Base-by-base conservation (phyloP, 35 echinoderm and acorn worm species). In the Ophiothrix spiculata region DNA sequence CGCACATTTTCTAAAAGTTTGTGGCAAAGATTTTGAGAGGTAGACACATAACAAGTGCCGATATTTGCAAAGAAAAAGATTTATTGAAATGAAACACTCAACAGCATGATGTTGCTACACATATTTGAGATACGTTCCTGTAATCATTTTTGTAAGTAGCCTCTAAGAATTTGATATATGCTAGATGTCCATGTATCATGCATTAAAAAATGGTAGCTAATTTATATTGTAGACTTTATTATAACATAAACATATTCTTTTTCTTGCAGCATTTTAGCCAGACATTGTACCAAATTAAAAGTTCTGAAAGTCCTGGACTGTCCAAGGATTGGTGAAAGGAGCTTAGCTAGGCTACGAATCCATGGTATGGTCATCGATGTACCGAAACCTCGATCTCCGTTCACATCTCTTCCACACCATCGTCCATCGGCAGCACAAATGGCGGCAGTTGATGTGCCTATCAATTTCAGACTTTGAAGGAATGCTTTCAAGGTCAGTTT, bases 251-350 rank as follows among this genome's bases (percentile, higher is more conserved):
- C 31, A 34, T 80, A 36, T 80, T 36, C n/a, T 75, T 34, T 77
- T 84, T 38, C 34, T 46, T 80, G 1, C 90, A 92, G 90, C 41
- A 77, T 73, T 76, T 46, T 91, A 28, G 85, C 75, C 39, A 56
- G 78, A 38, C 69, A 56, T 38, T 86, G 83, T 37, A 40, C 49
- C 25, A 92, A 77, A 32, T 39, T 92, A 39, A 86, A 87, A 36
- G 75, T 63, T 11, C 78, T 92, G 25, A 86, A 87, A 81, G 90
- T 92, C 0, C 40, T 49, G 34, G 90, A 92, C 41, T 92, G 90
- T 56, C 84, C 84, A 29, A 37, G 87, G 21, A 87, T 92, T 28
- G 87, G 56, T 31, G 90, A 92, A 42, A 64, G 77, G n/a, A 92
- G 90, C 76, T 35, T 92, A 29, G 77, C 90, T 0, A 35, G 90